phyloP scores from a whole-genome alignment of 1,140 invertebrate species.

The Orchestia grillus region DNA sequence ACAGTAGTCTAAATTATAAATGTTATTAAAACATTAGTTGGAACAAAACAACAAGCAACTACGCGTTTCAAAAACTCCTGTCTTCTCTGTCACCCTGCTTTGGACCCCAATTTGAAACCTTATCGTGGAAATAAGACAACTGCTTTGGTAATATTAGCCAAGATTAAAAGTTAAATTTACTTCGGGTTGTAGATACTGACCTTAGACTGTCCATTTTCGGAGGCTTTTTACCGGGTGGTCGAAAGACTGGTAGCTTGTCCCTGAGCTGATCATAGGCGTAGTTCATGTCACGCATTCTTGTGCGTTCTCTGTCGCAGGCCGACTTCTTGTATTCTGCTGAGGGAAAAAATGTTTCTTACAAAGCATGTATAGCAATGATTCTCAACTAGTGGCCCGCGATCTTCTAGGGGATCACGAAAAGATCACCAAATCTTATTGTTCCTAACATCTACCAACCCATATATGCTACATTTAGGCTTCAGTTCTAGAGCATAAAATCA shows the following conservation, averaged over 20 bases:
- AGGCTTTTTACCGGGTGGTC: slow-evolving; percentile 88
- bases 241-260: slow-evolving; percentile 82
- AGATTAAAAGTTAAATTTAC: not conserved
- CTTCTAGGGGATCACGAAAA: no score
- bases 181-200: slow-evolving; percentile 70
- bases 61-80: not conserved
- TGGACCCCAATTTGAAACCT: not conserved
- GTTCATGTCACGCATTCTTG: slow-evolving; percentile 91
- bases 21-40: no score
- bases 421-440: no score
- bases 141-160: not conserved
- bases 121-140: not conserved
- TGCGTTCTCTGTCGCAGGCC: slow-evolving; percentile 86
- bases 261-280: slow-evolving; percentile 84
- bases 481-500: no score
- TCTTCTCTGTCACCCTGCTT: not conserved
- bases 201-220: slow-evolving; percentile 88
- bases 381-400: no score
- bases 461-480: no score
- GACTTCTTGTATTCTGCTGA: slow-evolving; percentile 84
- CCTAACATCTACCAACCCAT: no score
- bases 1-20: no score
- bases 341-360: not conserved
- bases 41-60: no score
- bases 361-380: not conserved